Base-by-base conservation (phyloP, 2,888 invertebrate genomes). In the Caenorhabditis panamensis region DNA sequence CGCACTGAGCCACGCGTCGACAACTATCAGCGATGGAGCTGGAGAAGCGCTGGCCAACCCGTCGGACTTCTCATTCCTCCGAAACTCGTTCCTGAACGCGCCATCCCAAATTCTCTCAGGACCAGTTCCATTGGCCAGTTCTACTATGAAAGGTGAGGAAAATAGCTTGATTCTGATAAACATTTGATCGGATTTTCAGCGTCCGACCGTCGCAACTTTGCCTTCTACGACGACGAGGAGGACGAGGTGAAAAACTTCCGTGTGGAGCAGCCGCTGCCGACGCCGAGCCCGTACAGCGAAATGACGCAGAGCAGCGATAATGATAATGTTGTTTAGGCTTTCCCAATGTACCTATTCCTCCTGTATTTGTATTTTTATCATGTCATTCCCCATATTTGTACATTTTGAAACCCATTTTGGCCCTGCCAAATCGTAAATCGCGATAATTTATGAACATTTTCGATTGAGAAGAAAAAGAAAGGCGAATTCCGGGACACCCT, bases 11-110 rank as follows among this genome's bases (percentile, higher is more conserved):
- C 20, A 76, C 31, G 71, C 80, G 22, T 75, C 75, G 20, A 80
- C 71, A 11, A 76, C 75, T 6, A 71, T 71, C 24, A 71, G 69
- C 31, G 66, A 68, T 0, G 82, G 83, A 0, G 82, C 82, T 28
- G 79, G 82, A 1, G 83, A 83, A 44, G 63, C 83, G 11, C 54
- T 83, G 24, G 75, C 53, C 22, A 73, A 81, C 41, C 80, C 80
- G 11, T 11, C 53, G 1, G 83, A 83, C 24, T 24, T 83, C 37
- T 75, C 69, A 16, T 76, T 76, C 36, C 26, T 66, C 8, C 62
- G 13, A 0, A 31, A 47, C 36, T 6, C 13, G 20, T 58, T 41
- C 24, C 28, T 9, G 28, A n/a, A n/a, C 9, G 11, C n/a, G 4
- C 53, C 24, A 37, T 47, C 22, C 28, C 22, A 61, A 11, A 22